Percentiles rank a stretch among this genome's conserved stretches.
Evolutionary conservation across 2,113 vertebrate genomes (phyloP).

Genomic region (Brachirus orientalis): DNA sequence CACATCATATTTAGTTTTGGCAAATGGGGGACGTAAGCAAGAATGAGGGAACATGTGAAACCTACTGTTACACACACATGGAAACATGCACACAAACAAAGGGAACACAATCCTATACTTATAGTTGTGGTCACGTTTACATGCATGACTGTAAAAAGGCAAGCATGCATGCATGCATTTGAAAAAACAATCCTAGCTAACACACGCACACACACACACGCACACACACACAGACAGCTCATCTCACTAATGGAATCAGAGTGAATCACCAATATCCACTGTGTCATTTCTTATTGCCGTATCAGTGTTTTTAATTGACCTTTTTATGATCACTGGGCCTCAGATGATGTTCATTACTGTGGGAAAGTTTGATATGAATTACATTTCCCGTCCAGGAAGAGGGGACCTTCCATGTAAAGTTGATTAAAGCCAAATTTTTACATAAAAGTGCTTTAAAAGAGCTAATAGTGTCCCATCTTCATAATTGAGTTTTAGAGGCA

Average conservation of each 20-base stretch:
- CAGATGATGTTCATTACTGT: not conserved
- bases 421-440: conserved; percentile 40
- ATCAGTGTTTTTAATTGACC: conserved; percentile 42
- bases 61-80: not conserved
- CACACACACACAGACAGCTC: conserved; percentile 29
- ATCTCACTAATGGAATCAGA: conserved; percentile 36
- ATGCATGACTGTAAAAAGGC: conserved; percentile 26
- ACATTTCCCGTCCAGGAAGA: conserved; percentile 13
- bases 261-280: conserved; percentile 16
- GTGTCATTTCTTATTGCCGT: conserved; percentile 1
- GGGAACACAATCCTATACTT: conserved; percentile 10
- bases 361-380: conserved; percentile 22
- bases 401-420: conserved; percentile 33
- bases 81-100: conserved; percentile 12
- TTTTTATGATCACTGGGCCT: conserved; percentile 11
- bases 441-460: not conserved
- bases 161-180: not conserved
- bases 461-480: not conserved
- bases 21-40: conserved; percentile 41
- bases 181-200: conserved; percentile 8
- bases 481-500: not conserved
- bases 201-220: conserved; percentile 9
- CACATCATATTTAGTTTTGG: conserved; percentile 36
- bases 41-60: conserved; percentile 29
- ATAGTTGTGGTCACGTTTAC: conserved; percentile 36